Evolutionary conservation across 2,113 vertebrate species (phyloP).

Genomic region (Ciconia maguari): DNA sequence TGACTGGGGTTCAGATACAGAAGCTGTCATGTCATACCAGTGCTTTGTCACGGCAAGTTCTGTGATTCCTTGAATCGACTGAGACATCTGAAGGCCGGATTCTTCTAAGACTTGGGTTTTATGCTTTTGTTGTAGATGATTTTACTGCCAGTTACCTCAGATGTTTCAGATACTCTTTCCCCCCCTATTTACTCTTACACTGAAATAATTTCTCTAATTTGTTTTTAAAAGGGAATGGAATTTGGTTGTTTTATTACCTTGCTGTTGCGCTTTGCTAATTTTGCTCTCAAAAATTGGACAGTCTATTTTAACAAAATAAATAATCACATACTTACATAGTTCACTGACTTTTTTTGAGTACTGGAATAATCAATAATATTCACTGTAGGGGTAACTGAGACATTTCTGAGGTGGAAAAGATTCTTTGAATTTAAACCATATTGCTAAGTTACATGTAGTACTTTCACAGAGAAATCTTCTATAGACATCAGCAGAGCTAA

Average conservation of each 20-base stretch:
- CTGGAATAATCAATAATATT: not conserved
- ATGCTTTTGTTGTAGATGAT: not conserved
- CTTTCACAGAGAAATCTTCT: not conserved
- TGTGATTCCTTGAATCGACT: not conserved
- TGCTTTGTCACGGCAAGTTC: not conserved
- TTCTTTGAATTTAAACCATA: not conserved
- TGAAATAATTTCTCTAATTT: not conserved
- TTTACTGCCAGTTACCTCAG: not conserved
- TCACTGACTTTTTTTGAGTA: not conserved
- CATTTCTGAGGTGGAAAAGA: not conserved
- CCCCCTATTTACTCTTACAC: not conserved
- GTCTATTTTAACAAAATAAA: not conserved
- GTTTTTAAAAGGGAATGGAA: not conserved
- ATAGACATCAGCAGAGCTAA: not conserved
- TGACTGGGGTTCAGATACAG: constrained; percentile 37
- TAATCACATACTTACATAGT: not conserved
- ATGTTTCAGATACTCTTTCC: not conserved
- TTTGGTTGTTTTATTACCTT: not conserved
- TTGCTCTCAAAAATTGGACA: not conserved
- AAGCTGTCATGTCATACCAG: not conserved
- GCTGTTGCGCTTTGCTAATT: not conserved
- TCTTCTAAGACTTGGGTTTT: not conserved
- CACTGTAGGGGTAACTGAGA: accelerated
- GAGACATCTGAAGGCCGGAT: not conserved
- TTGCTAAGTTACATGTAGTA: not conserved